A percentile compares a stretch with the other conserved stretches of the same genome.
Conservation (phyloP, 2,113 vertebrate species). For the Taurulus bubalis region DNA sequence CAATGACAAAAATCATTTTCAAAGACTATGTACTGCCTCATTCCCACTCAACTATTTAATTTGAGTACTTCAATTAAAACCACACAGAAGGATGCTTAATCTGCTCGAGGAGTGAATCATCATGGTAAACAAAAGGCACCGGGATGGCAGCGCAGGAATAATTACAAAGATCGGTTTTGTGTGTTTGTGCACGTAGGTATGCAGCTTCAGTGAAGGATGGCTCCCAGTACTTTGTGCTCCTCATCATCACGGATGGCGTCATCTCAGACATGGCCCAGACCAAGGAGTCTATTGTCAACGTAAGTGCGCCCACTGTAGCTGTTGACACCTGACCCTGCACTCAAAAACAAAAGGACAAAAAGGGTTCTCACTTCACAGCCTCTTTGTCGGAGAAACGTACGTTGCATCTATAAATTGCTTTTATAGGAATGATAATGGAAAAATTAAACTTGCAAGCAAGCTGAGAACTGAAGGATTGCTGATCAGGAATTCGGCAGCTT, state of each 20-base stretch:
- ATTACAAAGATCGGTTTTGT: not conserved
- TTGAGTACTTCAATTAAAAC: slow-evolving; percentile 4
- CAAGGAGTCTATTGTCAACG: slow-evolving; percentile 95
- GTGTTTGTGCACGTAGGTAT: slow-evolving; percentile 82
- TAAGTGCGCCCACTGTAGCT: slow-evolving; percentile 74
- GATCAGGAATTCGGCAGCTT: not conserved
- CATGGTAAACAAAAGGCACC: not conserved
- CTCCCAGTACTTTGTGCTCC: slow-evolving; percentile 97
- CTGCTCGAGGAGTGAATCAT: not conserved
- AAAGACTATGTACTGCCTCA: not conserved
- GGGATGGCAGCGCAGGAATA: not conserved
- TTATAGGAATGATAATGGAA: not conserved
- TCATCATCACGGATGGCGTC: slow-evolving; percentile 96
- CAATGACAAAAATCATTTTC: not conserved
- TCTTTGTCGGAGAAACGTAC: not conserved
- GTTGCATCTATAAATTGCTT: not conserved
- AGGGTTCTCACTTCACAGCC: not conserved
- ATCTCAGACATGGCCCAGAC: slow-evolving; percentile 98
- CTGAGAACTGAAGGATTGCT: not conserved
- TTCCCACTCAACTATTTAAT: not conserved
- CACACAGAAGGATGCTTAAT: not conserved
- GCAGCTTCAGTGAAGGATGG: slow-evolving; percentile 93
- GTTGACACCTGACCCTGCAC: not conserved
- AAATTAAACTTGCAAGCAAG: not conserved
- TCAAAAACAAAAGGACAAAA: not conserved